A percentile compares a stretch with the other conserved stretches of the same genome.
Conservation (phyloP, 2,797 vertebrate species). For the Taenioides sp. region DNA sequence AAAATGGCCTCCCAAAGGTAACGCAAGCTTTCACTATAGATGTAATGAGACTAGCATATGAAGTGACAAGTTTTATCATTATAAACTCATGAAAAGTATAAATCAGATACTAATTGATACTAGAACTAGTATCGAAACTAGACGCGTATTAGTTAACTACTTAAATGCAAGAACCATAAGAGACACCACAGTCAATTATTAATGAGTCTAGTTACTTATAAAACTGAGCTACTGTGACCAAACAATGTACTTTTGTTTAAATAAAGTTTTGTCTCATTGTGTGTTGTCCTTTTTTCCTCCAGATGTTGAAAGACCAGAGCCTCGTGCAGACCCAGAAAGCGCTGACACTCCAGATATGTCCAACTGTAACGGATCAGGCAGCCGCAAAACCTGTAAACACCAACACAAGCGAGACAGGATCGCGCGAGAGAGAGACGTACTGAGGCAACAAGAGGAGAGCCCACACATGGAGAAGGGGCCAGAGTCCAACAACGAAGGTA, state of each 20-base stretch:
- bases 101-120: no score
- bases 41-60: neutral
- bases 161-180: no score
- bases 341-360: conserved; percentile 60
- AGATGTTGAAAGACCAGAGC: conserved; percentile 40
- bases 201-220: no score
- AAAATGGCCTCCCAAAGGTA: neutral
- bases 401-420: conserved; percentile 71
- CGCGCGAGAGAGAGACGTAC: conserved; percentile 74
- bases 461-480: conserved; percentile 55
- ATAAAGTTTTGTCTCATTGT: neutral
- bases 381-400: conserved; percentile 75
- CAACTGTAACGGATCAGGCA: conserved; percentile 60
- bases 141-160: no score
- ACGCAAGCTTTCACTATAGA: conserved; percentile 1
- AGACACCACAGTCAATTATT: no score
- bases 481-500: conserved; percentile 41
- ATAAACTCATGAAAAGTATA: neutral
- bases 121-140: no score
- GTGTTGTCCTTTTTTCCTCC: neutral
- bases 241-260: neutral
- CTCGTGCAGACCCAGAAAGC: conserved; percentile 46
- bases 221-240: no score
- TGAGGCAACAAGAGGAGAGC: conserved; percentile 56
- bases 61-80: neutral